These are phyloP conservation scores for Saturnia japonica DNA, from an alignment of 2,888 invertebrate genomes.

Conservation along the genomic window DNA sequence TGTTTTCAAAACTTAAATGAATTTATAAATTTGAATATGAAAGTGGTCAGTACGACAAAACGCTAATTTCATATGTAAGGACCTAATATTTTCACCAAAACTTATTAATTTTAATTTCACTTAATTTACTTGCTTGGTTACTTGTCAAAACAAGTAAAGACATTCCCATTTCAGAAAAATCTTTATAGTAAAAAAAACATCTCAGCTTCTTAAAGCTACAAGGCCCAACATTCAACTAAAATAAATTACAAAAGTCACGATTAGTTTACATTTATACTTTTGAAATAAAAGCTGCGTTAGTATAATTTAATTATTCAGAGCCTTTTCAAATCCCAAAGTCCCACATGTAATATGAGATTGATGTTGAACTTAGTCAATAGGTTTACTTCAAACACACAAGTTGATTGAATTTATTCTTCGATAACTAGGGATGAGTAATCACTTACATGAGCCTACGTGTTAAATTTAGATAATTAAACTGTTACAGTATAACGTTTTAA, in stretches of 20 bases:
- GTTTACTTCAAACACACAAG: conserved; percentile 8
- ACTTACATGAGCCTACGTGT: background rate
- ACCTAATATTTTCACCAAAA: too few species aligned
- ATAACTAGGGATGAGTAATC: conserved; percentile 13
- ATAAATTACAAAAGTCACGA: background rate
- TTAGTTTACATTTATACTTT: background rate
- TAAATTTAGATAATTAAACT: background rate
- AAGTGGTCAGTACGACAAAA: too few species aligned
- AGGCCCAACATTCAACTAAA: background rate
- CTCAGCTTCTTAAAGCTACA: background rate
- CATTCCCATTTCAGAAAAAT: background rate
- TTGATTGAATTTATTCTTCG: conserved; percentile 18
- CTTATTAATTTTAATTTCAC: too few species aligned
- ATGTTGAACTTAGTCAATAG: background rate
- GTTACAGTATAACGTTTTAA: background rate
- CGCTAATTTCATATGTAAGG: too few species aligned
- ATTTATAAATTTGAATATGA: too few species aligned
- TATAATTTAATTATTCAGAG: conserved; percentile 10
- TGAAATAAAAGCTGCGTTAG: background rate
- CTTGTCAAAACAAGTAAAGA: background rate
- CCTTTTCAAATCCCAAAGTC: conserved; percentile 12
- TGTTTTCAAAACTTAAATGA: too few species aligned
- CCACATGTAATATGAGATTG: conserved; percentile 17
- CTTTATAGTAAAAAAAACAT: background rate
- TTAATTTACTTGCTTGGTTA: too few species aligned